Base-by-base conservation (phyloP, 2,888 invertebrate species). In the Leistus spinibarbis region DNA sequence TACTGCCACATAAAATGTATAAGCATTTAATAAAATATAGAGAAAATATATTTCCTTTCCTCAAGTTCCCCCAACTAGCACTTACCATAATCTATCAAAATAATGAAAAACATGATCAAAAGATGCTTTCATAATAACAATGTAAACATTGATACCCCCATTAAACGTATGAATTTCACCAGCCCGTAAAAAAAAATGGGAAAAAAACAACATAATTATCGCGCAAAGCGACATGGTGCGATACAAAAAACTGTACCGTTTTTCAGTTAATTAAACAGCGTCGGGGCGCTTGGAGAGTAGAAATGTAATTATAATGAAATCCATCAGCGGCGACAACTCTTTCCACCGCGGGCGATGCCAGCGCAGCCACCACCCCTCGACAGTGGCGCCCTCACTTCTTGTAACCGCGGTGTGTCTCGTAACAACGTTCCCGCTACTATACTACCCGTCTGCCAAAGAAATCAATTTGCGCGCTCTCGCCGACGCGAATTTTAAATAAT, bases 301-400 rank as follows among this genome's bases (percentile, higher is more conserved):
- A 84, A 85, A 84, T 83, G 82, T 82, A 84, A 84, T 84, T 84
- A 83, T 83, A 83, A 83, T 80, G 82, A 84, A 84, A 84, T 84
- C 83, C 83, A 82, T 83, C 82, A 83, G 81, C 79, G 78, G 80
- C 79, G 79, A 80, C 20, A 7, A 54, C 22, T 54, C 57, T 23
- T 60, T 60, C 80, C 79, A 54, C 20, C 40, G 19, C 17, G 3
- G 22, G 5, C 24, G 56, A 54, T 16, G 4, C 54, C 22, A 66
- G 40, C 16, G 57, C 57, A 1, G 57, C 19, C 60, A 60, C 54
- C 2, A 57, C 19, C 13, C 16, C 57, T n/a, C n/a, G n/a, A n/a
- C 57, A 57, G 40, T 7, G 40, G 76, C 19, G 40, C 27, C 67
- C 64, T 66, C 72, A 76, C 70, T 76, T 71, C 53, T 73, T 54